Percentiles rank a stretch among this genome's conserved stretches.
These are phyloP conservation scores for Eristalis intricaria DNA, from an alignment of 2,888 invertebrate species.

Conservation along the genomic window DNA sequence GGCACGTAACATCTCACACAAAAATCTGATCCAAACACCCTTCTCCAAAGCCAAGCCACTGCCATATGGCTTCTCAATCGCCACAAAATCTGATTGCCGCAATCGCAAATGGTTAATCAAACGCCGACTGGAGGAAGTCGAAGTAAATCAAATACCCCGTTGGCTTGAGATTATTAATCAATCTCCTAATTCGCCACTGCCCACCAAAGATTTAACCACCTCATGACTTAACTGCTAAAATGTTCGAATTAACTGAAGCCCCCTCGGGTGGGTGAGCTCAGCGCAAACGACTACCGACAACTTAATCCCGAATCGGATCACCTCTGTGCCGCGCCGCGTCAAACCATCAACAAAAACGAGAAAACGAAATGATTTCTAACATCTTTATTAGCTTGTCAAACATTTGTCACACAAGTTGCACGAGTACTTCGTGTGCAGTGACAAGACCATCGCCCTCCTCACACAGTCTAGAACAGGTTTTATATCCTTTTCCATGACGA, in stretches of 20 bases:
- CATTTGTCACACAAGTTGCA: constrained; percentile 4
- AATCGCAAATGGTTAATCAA: background rate
- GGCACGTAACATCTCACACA: background rate
- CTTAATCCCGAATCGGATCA: background rate
- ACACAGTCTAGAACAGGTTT: constrained; percentile 43
- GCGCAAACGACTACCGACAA: background rate
- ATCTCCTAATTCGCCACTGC: background rate
- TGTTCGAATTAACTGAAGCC: background rate
- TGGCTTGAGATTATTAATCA: background rate
- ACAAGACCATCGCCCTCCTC: background rate
- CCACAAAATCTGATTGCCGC: background rate
- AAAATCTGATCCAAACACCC: background rate
- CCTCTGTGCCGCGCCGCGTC: too few relatives aligned
- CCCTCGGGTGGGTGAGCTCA: background rate
- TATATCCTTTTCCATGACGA: constrained; percentile 41
- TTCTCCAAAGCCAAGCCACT: background rate
- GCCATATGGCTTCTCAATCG: background rate
- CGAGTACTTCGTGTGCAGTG: background rate
- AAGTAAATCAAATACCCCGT: background rate
- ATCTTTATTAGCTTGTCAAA: constrained; percentile 5
- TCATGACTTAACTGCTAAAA: background rate
- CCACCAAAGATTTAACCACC: background rate
- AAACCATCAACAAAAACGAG: background rate
- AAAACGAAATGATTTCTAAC: background rate
- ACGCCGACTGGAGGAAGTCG: background rate